Evolutionary conservation across 2,797 vertebrate genomes (phyloP).

Genomic region (Anas bahamensis): DNA sequence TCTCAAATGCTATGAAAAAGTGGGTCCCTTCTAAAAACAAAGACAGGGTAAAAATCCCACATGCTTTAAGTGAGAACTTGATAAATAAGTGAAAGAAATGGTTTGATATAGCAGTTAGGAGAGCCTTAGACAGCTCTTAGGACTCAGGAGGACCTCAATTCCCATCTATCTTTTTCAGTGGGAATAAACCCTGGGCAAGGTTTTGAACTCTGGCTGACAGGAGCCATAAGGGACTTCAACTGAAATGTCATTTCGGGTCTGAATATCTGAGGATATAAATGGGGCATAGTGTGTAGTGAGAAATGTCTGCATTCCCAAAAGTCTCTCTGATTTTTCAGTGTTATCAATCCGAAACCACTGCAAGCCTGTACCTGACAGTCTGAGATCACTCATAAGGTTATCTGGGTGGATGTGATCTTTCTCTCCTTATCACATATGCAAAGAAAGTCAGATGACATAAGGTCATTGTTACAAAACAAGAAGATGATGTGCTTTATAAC

Average conservation of each 20-base stretch:
- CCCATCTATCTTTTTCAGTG: background rate
- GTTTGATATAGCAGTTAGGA: background rate
- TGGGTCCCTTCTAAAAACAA: background rate
- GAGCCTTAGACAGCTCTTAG: background rate
- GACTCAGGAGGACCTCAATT: background rate
- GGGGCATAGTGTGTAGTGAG: background rate
- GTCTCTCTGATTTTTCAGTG: background rate
- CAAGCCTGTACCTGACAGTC: background rate
- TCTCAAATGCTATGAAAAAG: background rate
- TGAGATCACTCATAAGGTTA: background rate
- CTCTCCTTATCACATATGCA: background rate
- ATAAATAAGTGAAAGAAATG: background rate
- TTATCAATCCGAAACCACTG: background rate
- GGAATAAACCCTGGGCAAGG: background rate
- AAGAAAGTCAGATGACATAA: background rate
- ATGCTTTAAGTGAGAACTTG: background rate
- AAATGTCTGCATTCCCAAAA: background rate
- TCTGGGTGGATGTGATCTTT: background rate
- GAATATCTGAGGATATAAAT: background rate
- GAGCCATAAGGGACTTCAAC: background rate
- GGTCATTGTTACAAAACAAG: too few relatives aligned
- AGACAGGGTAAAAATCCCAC: background rate
- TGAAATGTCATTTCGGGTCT: slow-evolving; percentile 3
- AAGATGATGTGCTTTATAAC: background rate
- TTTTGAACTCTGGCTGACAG: background rate